These are phyloP conservation scores for Cheilinus undulatus DNA, from an alignment of 2,113 vertebrate genomes.

Conservation along the genomic window DNA sequence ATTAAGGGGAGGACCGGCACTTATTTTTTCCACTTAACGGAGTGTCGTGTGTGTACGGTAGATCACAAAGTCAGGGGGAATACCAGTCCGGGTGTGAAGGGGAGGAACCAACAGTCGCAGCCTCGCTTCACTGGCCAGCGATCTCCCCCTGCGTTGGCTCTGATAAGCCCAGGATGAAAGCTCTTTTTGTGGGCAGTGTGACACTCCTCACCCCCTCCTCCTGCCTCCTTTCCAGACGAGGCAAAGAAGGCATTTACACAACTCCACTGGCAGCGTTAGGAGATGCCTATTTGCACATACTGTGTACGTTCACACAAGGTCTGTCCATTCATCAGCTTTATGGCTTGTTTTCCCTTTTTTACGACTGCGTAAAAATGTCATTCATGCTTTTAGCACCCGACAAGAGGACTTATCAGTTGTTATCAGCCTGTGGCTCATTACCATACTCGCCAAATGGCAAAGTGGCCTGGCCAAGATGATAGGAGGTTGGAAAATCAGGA, in stretches of 20 bases:
- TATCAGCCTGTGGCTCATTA: constrained; percentile 66
- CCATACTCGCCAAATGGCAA: constrained; percentile 50
- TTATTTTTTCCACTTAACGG: too few species aligned
- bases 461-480: constrained; percentile 65
- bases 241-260: constrained; percentile 35
- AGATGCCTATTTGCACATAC: constrained; percentile 49
- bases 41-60: constrained; percentile 8
- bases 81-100: constrained; percentile 54
- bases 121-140: constrained; percentile 82
- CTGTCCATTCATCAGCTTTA: constrained; percentile 60
- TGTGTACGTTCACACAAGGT: constrained; percentile 28
- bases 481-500: constrained; percentile 12
- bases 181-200: constrained; percentile 70
- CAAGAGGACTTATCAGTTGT: constrained; percentile 69
- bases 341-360: constrained; percentile 46
- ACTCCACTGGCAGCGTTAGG: constrained; percentile 6
- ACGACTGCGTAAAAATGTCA: constrained; percentile 68
- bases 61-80: constrained; percentile 64
- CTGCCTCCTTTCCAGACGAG: constrained; percentile 29
- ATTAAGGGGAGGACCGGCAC: too few species aligned
- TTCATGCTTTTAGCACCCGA: constrained; percentile 51
- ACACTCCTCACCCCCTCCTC: constrained; percentile 54
- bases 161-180: constrained; percentile 90
- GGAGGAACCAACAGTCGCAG: constrained; percentile 61
- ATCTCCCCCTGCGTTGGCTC: constrained; percentile 81